Evolutionary conservation across 2,113 vertebrate genomes (phyloP).

Genomic region (Connochaetes taurinus): DNA sequence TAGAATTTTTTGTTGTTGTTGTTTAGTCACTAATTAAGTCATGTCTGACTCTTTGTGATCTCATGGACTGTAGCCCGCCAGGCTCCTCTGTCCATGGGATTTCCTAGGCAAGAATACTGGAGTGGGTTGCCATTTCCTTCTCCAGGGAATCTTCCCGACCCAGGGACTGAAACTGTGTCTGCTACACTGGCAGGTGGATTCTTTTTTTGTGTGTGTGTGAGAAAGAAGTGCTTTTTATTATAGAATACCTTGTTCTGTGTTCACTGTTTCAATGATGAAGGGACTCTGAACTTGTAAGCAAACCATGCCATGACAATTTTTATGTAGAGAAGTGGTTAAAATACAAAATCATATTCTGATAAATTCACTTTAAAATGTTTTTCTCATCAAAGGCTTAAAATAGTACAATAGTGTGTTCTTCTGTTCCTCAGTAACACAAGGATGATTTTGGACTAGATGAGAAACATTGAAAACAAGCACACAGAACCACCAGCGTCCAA

Average conservation of each 20-base stretch:
- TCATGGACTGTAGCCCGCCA: not conserved
- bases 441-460: not conserved
- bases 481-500: not conserved
- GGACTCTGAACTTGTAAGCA: not conserved
- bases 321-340: not conserved
- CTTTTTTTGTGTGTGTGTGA: not conserved
- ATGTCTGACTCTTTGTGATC: not conserved
- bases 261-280: not conserved
- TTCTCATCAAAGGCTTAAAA: not conserved
- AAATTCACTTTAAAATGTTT: constrained; percentile 23
- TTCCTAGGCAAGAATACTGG: not conserved
- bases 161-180: not conserved
- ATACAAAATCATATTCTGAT: constrained; percentile 1
- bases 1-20: not conserved
- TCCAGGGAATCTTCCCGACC: not conserved
- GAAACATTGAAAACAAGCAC: not conserved
- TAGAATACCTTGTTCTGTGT: not conserved
- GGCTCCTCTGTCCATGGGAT: not conserved
- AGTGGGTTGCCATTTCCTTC: not conserved
- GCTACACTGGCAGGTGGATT: not conserved
- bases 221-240: not conserved
- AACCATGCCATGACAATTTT: not conserved
- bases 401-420: not conserved
- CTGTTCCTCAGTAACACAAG: not conserved
- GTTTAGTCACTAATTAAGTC: not conserved